Conservation (phyloP, 2,888 invertebrate species). For the Crepidodera aurea region DNA sequence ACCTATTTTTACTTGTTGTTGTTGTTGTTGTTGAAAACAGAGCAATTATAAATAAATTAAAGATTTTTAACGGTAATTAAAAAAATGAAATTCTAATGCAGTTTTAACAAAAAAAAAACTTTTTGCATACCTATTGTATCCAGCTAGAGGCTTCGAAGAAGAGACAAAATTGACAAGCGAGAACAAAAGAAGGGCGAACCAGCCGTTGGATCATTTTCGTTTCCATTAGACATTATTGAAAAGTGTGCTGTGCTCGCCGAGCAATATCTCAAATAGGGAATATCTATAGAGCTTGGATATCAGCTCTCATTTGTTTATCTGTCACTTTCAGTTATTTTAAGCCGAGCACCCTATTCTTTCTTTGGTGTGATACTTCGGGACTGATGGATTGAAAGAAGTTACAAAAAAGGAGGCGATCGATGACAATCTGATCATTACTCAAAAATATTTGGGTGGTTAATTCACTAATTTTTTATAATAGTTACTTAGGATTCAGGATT, state of each 20-base stretch:
- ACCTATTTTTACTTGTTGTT: too few species aligned
- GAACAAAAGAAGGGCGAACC: constrained; percentile 37
- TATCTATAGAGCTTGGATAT: constrained; percentile 58
- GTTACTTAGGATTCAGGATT: too few species aligned
- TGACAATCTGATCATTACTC: background rate
- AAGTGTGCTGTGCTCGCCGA: constrained; percentile 55
- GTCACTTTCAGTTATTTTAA: constrained; percentile 58
- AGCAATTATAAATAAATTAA: too few species aligned
- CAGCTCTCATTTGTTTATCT: constrained; percentile 61
- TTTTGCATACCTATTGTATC: background rate
- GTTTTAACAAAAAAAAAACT: background rate
- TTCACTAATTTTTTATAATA: too few species aligned
- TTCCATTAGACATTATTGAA: constrained; percentile 62
- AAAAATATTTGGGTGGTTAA: too few species aligned
- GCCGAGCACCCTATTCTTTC: constrained; percentile 28
- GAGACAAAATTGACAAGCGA: constrained; percentile 36
- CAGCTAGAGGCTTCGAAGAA: background rate
- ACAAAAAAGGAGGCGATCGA: constrained; percentile 1
- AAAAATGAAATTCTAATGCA: too few species aligned
- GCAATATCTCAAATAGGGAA: constrained; percentile 60
- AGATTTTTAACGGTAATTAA: too few species aligned
- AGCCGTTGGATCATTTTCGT: constrained; percentile 40
- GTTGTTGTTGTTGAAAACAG: too few species aligned
- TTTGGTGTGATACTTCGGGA: constrained; percentile 13
- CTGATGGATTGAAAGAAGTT: constrained; percentile 14